Evolutionary conservation across 2,888 invertebrate genomes (phyloP).

Genomic region (Nomada goodeniana): DNA sequence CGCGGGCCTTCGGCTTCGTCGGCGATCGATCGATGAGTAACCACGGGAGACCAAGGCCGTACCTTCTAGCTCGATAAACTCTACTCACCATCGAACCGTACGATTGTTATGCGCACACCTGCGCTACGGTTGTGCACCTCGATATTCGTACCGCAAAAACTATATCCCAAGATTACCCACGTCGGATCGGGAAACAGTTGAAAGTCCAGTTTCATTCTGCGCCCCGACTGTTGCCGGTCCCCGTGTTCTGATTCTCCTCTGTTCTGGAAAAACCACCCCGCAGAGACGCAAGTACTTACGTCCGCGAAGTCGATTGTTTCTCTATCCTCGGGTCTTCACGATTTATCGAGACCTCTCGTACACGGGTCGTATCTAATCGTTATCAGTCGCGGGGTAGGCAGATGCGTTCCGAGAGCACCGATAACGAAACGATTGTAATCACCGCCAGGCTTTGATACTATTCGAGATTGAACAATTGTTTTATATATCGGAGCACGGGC

Average conservation of each 20-base stretch:
- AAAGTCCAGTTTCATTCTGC: neutral
- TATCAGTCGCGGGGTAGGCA: neutral
- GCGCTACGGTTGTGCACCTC: conserved; percentile 20
- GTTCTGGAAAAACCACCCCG: neutral
- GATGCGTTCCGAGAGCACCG: neutral
- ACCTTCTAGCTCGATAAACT: conserved; percentile 75
- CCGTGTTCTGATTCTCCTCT: neutral
- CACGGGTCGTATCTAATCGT: neutral
- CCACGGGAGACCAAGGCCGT: conserved; percentile 79
- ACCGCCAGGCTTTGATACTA: neutral
- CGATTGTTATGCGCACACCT: conserved; percentile 33
- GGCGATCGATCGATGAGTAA: conserved; percentile 79
- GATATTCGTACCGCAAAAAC: conserved; percentile 18
- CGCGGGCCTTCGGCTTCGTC: conserved; percentile 43
- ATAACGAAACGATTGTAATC: conserved; percentile 5
- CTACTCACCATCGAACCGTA: conserved; percentile 38
- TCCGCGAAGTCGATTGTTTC: neutral
- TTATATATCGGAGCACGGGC: no score
- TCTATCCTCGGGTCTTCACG: neutral
- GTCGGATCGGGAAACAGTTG: neutral
- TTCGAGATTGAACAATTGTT: neutral
- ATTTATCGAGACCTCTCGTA: neutral
- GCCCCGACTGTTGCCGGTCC: no score
- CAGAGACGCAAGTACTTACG: neutral
- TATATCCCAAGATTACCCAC: neutral